A percentile compares a stretch with the other conserved stretches of the same genome.
These are phyloP conservation scores for Telmatochromis brachygnathus DNA, from an alignment of 2,113 vertebrate species.

Conservation along the genomic window DNA sequence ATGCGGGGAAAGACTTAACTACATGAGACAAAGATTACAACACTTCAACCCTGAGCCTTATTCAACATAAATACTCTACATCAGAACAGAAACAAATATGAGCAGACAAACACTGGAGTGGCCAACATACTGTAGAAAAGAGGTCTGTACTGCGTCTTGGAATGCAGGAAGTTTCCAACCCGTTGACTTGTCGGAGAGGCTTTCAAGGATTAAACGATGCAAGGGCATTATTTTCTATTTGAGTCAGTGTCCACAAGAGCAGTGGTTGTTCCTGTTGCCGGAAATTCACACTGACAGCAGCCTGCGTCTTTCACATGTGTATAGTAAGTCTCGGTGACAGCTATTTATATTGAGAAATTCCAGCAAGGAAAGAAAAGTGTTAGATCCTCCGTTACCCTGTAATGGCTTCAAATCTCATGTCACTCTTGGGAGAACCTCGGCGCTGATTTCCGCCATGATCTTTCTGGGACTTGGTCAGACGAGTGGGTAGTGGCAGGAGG, in stretches of 20 bases:
- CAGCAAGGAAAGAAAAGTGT: background rate
- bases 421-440: background rate
- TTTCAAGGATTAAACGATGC: background rate
- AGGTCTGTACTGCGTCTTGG: slow-evolving; percentile 45
- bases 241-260: background rate
- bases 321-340: background rate
- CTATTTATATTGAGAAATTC: background rate
- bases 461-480: background rate
- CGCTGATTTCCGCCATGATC: background rate
- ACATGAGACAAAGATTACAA: slow-evolving; percentile 46
- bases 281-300: background rate
- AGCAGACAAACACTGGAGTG: slow-evolving; percentile 32
- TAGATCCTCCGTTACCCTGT: background rate
- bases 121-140: slow-evolving; percentile 41
- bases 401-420: slow-evolving; percentile 17
- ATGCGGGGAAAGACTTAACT: slow-evolving; percentile 29
- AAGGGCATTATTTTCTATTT: background rate
- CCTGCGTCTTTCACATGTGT: background rate
- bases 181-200: background rate
- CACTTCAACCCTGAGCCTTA: slow-evolving; percentile 70
- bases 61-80: slow-evolving; percentile 54
- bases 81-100: slow-evolving; percentile 23
- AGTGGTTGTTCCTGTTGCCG: background rate
- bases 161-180: slow-evolving; percentile 55
- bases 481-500: background rate